Percentiles rank a stretch among this genome's conserved stretches.
Evolutionary conservation across 2,888 invertebrate species (phyloP).

Genomic region (Platynereis dumerilii): DNA sequence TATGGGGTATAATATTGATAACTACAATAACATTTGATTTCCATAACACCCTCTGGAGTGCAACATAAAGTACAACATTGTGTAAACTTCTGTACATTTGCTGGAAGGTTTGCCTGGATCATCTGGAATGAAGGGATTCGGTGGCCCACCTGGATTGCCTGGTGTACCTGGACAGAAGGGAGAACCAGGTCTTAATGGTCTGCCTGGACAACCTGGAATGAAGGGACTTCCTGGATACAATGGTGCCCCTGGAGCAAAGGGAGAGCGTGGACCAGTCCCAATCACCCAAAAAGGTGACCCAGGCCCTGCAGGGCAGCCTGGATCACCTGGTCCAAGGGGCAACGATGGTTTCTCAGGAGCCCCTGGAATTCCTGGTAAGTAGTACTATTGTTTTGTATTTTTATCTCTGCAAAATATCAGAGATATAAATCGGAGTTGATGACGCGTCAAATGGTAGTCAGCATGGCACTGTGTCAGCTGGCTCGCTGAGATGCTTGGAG

Average conservation of each 20-base stretch:
- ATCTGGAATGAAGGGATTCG: slow-evolving; percentile 26
- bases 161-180: slow-evolving; percentile 69
- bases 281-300: slow-evolving; percentile 35
- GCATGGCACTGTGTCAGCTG: no score
- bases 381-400: no score
- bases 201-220: slow-evolving; percentile 67
- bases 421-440: no score
- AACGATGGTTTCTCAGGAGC: slow-evolving; percentile 37
- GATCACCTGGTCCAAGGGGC: slow-evolving; percentile 35
- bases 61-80: no score
- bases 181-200: slow-evolving; percentile 37
- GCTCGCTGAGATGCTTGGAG: no score
- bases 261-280: slow-evolving; percentile 3
- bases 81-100: no score
- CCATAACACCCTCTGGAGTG: no score
- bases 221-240: slow-evolving; percentile 35
- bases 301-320: slow-evolving; percentile 46
- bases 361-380: slow-evolving; percentile 27
- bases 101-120: slow-evolving; percentile 26
- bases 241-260: slow-evolving; percentile 16
- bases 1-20: no score
- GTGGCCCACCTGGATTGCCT: slow-evolving; percentile 67
- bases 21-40: no score
- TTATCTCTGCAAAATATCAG: no score
- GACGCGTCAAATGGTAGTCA: no score